Evolutionary conservation across 2,888 invertebrate species (phyloP), one percentile per base, ranked within the genome.

Genomic region (Drosophila nigricruria): DNA sequence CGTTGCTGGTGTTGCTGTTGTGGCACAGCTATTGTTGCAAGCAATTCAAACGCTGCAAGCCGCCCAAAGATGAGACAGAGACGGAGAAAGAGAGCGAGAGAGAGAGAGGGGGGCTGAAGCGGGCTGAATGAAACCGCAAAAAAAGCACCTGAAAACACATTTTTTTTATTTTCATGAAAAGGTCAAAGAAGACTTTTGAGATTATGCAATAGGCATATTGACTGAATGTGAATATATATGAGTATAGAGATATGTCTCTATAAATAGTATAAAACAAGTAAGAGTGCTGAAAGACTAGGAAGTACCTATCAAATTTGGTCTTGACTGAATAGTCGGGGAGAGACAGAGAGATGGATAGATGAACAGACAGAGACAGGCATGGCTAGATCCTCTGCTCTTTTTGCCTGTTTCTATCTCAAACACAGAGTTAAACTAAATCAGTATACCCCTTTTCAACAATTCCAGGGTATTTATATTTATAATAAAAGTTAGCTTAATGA

Each of bases 101-200:
- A 6, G 3, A 49, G 30, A 49, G 18, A 34, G 9, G n/a, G n/a
- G n/a, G n/a, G n/a, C n/a, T n/a, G n/a, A n/a, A 14, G 5, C 38
- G 38, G 5, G 25, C 18, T 3, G 45, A 70, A 30, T 56, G 23
- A 70, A 58, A 36, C 20, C 36, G 53, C 64, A 58, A 27, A 58
- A 63, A 62, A 60, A 63, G 16, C 38, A 27, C 20, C 50, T 32
- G 20, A 50, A 50, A 58, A 54, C 47, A 23, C 53, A 30, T 23
- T 43, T 40, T 43, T 40, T 69, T 47, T 30, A 27, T 18, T 49
- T 30, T 32, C 18, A 63, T 38, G 49, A 73, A 79, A 79, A 79
- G 79, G 73, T 79, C 79, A 79, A 73, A 77, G 60, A 70, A 49
- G 49, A 49, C 30, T 49, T 23, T 49, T 12, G 6, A 14, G 18